Percentiles rank a stretch among this genome's conserved stretches.
phyloP scores from a whole-genome alignment of 1,140 invertebrate species.

The Bradynema listronoti region DNA sequence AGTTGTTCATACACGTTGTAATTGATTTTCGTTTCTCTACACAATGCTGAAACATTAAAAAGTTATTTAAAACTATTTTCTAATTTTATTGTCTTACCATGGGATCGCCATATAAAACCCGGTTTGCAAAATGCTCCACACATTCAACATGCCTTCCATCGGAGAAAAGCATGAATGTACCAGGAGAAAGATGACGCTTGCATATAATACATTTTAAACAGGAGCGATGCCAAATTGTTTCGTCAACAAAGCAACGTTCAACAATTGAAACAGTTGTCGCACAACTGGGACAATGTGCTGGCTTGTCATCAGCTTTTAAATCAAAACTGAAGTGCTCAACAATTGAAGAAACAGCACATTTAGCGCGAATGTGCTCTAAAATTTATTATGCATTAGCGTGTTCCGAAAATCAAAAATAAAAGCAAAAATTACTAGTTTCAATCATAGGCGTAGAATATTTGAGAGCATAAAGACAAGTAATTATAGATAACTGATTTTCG shows the following conservation, averaged over 20 bases:
- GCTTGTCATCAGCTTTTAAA: not conserved
- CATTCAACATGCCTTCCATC: constrained; percentile 6
- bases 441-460: not conserved
- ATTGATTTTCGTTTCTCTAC: not conserved
- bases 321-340: not conserved
- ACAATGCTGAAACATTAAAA: constrained; percentile 13
- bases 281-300: not conserved
- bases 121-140: constrained; percentile 15
- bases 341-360: not conserved
- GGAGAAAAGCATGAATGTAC: not conserved
- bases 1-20: not conserved
- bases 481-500: constrained; percentile 1
- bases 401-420: not conserved
- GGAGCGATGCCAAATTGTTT: constrained; percentile 6
- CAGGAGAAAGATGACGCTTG: constrained; percentile 5
- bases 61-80: not conserved
- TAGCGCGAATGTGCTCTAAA: not conserved
- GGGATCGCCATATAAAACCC: constrained; percentile 7
- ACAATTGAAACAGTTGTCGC: not conserved
- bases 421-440: not conserved
- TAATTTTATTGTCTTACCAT: constrained; percentile 6
- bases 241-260: constrained; percentile 3
- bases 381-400: too few species aligned
- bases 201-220: constrained; percentile 16
- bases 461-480: not conserved